Percentiles rank a stretch among this genome's conserved stretches.
phyloP scores from a whole-genome alignment of 37 sponge, comb jelly and placozoan genomes.

The Crambe crambe region DNA sequence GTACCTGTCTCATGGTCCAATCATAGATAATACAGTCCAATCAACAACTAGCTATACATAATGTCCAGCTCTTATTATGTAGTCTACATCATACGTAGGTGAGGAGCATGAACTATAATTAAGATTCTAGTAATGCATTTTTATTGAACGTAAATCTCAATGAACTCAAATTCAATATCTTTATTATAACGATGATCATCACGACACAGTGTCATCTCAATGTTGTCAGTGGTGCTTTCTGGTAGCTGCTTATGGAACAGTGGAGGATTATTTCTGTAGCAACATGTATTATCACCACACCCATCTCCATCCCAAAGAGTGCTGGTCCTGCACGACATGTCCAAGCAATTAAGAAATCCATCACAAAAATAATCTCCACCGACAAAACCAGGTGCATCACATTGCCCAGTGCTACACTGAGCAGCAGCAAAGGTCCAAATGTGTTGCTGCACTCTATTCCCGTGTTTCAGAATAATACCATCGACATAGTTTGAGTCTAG shows the following conservation, averaged over 20 bases:
- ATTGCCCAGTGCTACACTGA: too few relatives aligned
- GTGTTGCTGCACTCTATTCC: conserved; percentile 1
- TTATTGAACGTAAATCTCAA: conserved; percentile 5
- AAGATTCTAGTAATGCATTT: too few relatives aligned
- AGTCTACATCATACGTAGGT: too few relatives aligned
- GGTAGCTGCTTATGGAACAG: conserved; percentile 4
- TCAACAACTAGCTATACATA: too few relatives aligned
- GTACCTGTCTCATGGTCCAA: too few relatives aligned
- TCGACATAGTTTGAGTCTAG: conserved; percentile 24
- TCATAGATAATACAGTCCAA: too few relatives aligned
- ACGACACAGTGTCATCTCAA: conserved; percentile 6
- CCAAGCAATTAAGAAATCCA: background rate
- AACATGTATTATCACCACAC: background rate
- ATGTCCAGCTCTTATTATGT: too few relatives aligned
- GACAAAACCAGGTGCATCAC: conserved; percentile 1
- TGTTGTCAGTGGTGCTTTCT: conserved; percentile 5
- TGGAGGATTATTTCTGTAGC: background rate
- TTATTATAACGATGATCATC: background rate
- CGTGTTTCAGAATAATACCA: conserved; percentile 20
- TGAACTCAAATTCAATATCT: background rate
- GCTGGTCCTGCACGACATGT: background rate
- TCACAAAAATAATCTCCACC: conserved; percentile 34
- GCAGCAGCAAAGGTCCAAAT: conserved; percentile 30
- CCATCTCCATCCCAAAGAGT: background rate
- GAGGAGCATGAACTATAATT: too few relatives aligned